Evolutionary conservation across 2,888 invertebrate genomes (phyloP), one percentile per base, ranked within the genome.

Genomic region (Thelaira solivaga): DNA sequence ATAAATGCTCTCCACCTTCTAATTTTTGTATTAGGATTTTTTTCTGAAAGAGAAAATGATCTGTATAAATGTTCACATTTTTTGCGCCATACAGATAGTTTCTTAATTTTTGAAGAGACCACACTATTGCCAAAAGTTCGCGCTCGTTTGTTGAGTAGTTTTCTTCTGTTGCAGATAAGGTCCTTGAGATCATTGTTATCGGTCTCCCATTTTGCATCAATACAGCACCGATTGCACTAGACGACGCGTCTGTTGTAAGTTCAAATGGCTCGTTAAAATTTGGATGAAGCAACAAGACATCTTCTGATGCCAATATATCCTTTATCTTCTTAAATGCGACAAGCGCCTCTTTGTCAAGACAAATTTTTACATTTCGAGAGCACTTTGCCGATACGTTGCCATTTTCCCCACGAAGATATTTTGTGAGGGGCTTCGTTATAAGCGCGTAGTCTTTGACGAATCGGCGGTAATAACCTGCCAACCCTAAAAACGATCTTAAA

Each of bases 221-320:
- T 22, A 71, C 74, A 1, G 69, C 65, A 4, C 69, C 69, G 8
- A 77, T n/a, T 10, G 24, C 72, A 20, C 7, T 18, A 6, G 55
- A 47, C 1, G 73, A 67, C 4, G 67, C 61, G 41, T 80, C 68
- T 0, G 79, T 76, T 8, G 80, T 80, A 11, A 80, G 36, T 29
- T 76, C 64, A 49, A 76, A 80, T 13, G 69, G 45, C 39, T 39
- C 13, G 2, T n/a, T 39, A n/a, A 8, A 39, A 16, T n/a, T 13
- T 4, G 13, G 13, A 13, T 39, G n/a, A 13, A 13, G 13, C 39
- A 39, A 43, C 53, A 29, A 59, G 8, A 49, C 49, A 4, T 49
- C 29, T 18, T 49, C 49, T 18, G 49, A 49, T 16, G 49, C 13
- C 29, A 49, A 29, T 49, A 49, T 49, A 29, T 49, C 10, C 29